phyloP scores from a whole-genome alignment of 92 coral and sea anemone species.

The Zoanthus sansibaricus region DNA sequence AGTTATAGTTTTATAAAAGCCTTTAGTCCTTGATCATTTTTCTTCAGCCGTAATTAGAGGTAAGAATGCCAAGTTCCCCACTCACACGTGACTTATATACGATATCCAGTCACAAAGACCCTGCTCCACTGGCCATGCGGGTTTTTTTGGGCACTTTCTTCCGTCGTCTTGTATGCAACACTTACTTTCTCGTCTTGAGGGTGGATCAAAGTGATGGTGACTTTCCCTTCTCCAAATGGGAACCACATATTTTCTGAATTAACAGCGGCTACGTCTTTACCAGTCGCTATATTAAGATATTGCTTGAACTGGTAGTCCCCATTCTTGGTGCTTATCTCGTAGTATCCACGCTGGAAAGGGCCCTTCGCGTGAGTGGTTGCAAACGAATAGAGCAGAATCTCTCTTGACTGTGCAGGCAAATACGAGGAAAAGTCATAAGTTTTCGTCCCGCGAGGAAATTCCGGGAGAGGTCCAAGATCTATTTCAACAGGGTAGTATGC shows the following conservation, averaged over 20 bases:
- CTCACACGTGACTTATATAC: no score
- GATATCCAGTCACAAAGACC: no score
- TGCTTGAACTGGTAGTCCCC: slow-evolving; percentile 49
- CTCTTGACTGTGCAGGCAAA: slow-evolving; percentile 54
- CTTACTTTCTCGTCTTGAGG: no score
- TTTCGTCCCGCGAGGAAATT: slow-evolving; percentile 20
- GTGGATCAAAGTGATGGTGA: not conserved
- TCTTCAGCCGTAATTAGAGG: no score
- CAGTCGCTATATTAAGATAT: slow-evolving; percentile 71
- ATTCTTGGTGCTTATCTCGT: slow-evolving; percentile 53
- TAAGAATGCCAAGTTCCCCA: no score
- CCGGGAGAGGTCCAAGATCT: slow-evolving; percentile 59
- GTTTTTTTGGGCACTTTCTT: no score
- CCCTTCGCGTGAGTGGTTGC: slow-evolving; percentile 59
- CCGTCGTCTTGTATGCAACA: no score
- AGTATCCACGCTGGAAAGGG: slow-evolving; percentile 71
- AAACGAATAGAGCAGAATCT: slow-evolving; percentile 59
- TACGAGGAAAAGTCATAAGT: slow-evolving; percentile 30
- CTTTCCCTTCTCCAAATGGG: slow-evolving; percentile 63
- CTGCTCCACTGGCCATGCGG: no score
- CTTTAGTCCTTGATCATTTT: no score
- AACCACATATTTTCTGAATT: slow-evolving; percentile 76
- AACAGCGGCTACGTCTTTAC: slow-evolving; percentile 51
- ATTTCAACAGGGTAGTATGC: slow-evolving; percentile 36
- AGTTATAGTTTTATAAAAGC: no score